phyloP scores from a whole-genome alignment of 1,140 invertebrate species.

The Anthonomus grandis region DNA sequence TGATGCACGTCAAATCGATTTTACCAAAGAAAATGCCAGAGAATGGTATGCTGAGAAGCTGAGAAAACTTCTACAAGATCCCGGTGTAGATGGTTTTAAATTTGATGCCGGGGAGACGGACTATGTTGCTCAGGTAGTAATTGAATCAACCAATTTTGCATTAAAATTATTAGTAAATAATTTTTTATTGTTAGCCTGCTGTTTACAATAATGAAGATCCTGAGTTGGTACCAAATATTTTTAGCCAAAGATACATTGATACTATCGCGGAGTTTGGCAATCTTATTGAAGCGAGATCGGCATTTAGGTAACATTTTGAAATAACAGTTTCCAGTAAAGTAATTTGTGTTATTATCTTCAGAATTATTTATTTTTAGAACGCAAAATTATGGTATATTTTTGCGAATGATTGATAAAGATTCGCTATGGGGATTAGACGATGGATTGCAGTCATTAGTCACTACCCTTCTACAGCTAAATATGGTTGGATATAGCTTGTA shows the following conservation, averaged over 20 bases:
- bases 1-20: slow-evolving; percentile 66
- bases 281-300: slow-evolving; percentile 70
- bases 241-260: slow-evolving; percentile 62
- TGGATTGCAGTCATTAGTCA: slow-evolving; percentile 73
- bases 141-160: no score
- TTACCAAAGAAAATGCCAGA: slow-evolving; percentile 69
- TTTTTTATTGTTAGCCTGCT: slow-evolving; percentile 23
- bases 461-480: slow-evolving; percentile 75
- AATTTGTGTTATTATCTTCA: slow-evolving; percentile 7
- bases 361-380: slow-evolving; percentile 53
- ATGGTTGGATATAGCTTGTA: slow-evolving; percentile 75
- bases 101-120: slow-evolving; percentile 87
- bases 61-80: slow-evolving; percentile 55
- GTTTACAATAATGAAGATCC: slow-evolving; percentile 21
- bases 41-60: slow-evolving; percentile 72
- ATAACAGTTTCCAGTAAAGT: background rate
- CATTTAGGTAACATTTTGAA: slow-evolving; percentile 46
- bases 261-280: slow-evolving; percentile 62
- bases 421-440: slow-evolving; percentile 76
- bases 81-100: slow-evolving; percentile 82
- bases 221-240: slow-evolving; percentile 56
- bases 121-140: slow-evolving; percentile 43
- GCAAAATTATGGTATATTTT: slow-evolving; percentile 73
- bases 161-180: no score
- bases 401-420: slow-evolving; percentile 85